Evolutionary conservation across 2,888 invertebrate species (phyloP).

Genomic region (Ophion ventricosus): DNA sequence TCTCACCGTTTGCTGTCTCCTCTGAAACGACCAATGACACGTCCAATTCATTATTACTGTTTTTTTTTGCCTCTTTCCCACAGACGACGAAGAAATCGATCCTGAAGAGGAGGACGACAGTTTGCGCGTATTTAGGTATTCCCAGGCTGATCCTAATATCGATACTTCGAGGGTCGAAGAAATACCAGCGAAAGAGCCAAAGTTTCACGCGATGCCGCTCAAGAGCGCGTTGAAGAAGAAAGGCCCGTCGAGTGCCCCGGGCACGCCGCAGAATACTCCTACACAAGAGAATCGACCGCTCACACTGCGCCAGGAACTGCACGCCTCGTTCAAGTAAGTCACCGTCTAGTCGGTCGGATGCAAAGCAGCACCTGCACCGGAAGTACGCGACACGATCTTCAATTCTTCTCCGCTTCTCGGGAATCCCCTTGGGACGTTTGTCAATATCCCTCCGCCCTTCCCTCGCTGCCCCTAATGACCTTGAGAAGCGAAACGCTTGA

Average conservation of each 20-base stretch:
- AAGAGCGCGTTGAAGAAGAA: conserved; percentile 97
- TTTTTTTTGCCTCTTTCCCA: conserved; percentile 44
- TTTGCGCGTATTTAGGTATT: conserved; percentile 85
- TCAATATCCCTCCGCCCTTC: conserved; percentile 45
- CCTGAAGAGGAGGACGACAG: conserved; percentile 86
- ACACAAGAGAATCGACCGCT: conserved; percentile 89
- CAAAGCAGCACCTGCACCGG: conserved; percentile 26
- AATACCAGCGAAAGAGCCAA: conserved; percentile 96
- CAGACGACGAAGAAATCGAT: conserved; percentile 88
- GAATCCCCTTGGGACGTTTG: conserved; percentile 53
- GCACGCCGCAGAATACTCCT: conserved; percentile 88
- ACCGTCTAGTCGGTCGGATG: neutral
- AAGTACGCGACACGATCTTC: conserved; percentile 55
- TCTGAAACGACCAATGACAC: too few relatives aligned
- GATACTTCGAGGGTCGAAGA: conserved; percentile 95
- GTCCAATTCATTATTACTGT: too few relatives aligned
- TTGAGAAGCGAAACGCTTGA: conserved; percentile 1
- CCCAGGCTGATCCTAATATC: conserved; percentile 87
- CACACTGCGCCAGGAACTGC: conserved; percentile 89
- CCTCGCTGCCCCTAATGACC: neutral
- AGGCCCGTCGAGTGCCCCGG: conserved; percentile 86
- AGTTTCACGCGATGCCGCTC: conserved; percentile 94
- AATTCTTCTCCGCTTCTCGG: conserved; percentile 10
- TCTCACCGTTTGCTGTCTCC: neutral
- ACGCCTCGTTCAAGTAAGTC: conserved; percentile 92